A percentile compares a stretch with the other conserved stretches of the same genome.
These are phyloP conservation scores for Eriosoma lanigerum DNA, from an alignment of 1,140 invertebrate species.

Conservation along the genomic window DNA sequence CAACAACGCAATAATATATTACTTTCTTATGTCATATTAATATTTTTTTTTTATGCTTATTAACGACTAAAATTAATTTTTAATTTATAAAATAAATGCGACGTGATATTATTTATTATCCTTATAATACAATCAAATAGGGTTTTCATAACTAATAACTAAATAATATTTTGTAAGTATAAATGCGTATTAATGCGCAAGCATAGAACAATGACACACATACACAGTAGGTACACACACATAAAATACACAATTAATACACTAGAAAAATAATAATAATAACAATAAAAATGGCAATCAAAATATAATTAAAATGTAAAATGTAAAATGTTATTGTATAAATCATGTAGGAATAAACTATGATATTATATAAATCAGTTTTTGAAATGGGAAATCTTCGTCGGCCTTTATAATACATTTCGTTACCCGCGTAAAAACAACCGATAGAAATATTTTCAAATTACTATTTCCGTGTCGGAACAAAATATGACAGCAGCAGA, in stretches of 20 bases:
- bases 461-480: no score
- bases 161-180: neutral
- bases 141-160: neutral
- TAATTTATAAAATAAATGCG: constrained; percentile 30
- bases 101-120: neutral
- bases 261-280: neutral
- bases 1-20: neutral
- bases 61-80: constrained; percentile 2
- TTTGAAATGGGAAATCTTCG: no score
- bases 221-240: neutral
- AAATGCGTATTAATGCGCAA: neutral
- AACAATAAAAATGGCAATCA: no score
- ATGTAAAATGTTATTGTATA: no score
- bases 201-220: neutral
- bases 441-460: no score
- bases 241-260: neutral
- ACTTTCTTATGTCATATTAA: neutral
- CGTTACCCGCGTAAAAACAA: no score
- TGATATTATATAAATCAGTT: no score
- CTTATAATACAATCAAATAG: no score
- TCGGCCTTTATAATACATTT: no score
- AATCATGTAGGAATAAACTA: no score
- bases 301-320: no score
- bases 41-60: neutral
- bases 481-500: no score